Evolutionary conservation across 2,888 invertebrate species (phyloP), one percentile per base, ranked within the genome.

Genomic region (Lochmaea capreae): DNA sequence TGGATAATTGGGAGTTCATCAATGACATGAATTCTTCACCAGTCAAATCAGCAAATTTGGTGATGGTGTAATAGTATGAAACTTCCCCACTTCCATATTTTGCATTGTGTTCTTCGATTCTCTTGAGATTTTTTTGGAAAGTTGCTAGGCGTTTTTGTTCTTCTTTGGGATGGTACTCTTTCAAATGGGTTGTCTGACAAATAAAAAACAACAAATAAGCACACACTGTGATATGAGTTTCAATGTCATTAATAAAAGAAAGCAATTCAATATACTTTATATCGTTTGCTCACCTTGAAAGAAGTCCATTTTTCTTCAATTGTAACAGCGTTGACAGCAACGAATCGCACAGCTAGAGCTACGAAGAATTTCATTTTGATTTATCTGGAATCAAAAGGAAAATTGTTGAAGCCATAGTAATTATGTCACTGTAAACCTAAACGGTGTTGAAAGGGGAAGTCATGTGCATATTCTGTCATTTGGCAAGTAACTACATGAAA

Each of bases 91-190:
- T 63, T 2, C 62, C 71, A 46, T 74, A 80, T 70, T 71, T 67
- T 10, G 61, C 67, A 61, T 80, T 79, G 68, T 80, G 78, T 65
- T 76, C 57, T 66, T 77, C 72, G 26, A 80, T 79, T 70, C 71
- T 67, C 10, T 52, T 12, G 10, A 79, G 39, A 46, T 77, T 79
- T 33, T 71, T 14, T 46, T 72, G 70, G 68, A 77, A 79, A 16
- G 76, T 73, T 16, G 16, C 10, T 49, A 78, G 75, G 33, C 79
- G 75, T 9, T 42, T 12, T 18, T 59, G 49, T 70, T 78, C 76
- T 12, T 65, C 54, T 10, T 22, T 57, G 18, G 57, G 14, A 57
- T 18, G 16, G 14, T 46, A 59, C 5, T 12, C 5, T 14, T 59
- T 59, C 3, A 26, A 33, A 33, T 59, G 33, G 10, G 33, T 59